Percentiles rank a stretch among this genome's conserved stretches.
These are phyloP conservation scores for Pachymerium ferrugineum DNA, from an alignment of 2,888 invertebrate species.

Conservation along the genomic window DNA sequence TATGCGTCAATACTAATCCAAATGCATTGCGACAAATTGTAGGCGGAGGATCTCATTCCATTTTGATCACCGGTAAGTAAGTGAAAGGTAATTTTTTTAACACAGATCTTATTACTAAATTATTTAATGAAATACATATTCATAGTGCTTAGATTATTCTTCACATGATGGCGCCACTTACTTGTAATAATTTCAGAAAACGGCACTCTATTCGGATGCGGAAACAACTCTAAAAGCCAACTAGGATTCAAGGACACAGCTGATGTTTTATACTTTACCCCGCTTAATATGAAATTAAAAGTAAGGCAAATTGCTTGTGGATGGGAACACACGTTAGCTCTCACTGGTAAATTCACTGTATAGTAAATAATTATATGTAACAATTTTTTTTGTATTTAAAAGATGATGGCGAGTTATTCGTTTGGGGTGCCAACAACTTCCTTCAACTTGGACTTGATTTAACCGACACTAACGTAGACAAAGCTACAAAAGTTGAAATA, in stretches of 20 bases:
- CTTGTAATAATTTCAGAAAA: not conserved
- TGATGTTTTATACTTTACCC: not conserved
- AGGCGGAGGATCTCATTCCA: conserved; percentile 5
- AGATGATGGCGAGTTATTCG: conserved; percentile 3
- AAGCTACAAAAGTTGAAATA: not conserved
- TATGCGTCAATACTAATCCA: not conserved
- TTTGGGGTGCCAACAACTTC: not conserved
- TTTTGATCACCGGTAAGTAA: not conserved
- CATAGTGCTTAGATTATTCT: no score
- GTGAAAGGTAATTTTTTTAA: no score
- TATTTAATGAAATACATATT: no score
- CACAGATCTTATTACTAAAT: no score
- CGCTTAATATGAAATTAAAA: not conserved
- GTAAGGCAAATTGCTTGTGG: not conserved
- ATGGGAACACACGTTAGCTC: conserved; percentile 10
- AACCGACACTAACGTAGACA: not conserved
- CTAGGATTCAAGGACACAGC: not conserved
- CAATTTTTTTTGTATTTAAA: not conserved
- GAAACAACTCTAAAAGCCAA: not conserved
- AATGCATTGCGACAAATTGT: not conserved
- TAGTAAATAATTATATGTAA: not conserved
- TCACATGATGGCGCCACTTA: no score
- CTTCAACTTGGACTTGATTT: not conserved
- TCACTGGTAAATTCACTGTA: not conserved
- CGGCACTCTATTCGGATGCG: not conserved